phyloP scores from a whole-genome alignment of 2,888 invertebrate species.

The Beris morrisii region DNA sequence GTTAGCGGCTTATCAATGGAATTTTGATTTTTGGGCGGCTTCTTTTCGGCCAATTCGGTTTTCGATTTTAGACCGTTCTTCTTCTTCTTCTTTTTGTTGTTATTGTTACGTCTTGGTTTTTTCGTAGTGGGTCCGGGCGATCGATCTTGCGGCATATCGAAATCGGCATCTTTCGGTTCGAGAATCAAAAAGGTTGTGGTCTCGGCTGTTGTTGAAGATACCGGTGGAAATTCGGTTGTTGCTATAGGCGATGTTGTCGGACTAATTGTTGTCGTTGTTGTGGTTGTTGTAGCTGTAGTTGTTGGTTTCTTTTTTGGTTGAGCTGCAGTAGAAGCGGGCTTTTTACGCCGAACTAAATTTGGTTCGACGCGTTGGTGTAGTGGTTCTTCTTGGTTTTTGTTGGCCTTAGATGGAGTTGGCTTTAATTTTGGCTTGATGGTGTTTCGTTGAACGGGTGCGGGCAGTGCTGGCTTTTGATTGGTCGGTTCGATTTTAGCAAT shows the following conservation, averaged over 20 bases:
- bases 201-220: slow-evolving; percentile 33
- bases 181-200: slow-evolving; percentile 41
- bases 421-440: slow-evolving; percentile 45
- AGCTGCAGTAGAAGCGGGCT: slow-evolving; percentile 10
- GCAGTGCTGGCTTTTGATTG: slow-evolving; percentile 37
- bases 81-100: slow-evolving; percentile 37
- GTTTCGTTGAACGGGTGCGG: slow-evolving; percentile 46
- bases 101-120: slow-evolving; percentile 41
- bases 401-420: slow-evolving; percentile 46
- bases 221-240: slow-evolving; percentile 39
- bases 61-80: slow-evolving; percentile 35
- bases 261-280: slow-evolving; percentile 23
- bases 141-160: slow-evolving; percentile 43
- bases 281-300: slow-evolving; percentile 16
- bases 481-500: slow-evolving; percentile 34
- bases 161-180: slow-evolving; percentile 44
- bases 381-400: slow-evolving; percentile 39
- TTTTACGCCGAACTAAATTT: slow-evolving; percentile 38
- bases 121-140: slow-evolving; percentile 40
- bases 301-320: slow-evolving; percentile 1
- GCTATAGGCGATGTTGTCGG: slow-evolving; percentile 45
- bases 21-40: slow-evolving; percentile 33
- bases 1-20: slow-evolving; percentile 62
- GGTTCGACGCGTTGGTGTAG: slow-evolving; percentile 48
- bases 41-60: slow-evolving; percentile 38